Percentiles rank a stretch among this genome's conserved stretches.
These are phyloP conservation scores for Brachypodius melanocephalos DNA, from an alignment of 2,113 vertebrate genomes.

Conservation along the genomic window DNA sequence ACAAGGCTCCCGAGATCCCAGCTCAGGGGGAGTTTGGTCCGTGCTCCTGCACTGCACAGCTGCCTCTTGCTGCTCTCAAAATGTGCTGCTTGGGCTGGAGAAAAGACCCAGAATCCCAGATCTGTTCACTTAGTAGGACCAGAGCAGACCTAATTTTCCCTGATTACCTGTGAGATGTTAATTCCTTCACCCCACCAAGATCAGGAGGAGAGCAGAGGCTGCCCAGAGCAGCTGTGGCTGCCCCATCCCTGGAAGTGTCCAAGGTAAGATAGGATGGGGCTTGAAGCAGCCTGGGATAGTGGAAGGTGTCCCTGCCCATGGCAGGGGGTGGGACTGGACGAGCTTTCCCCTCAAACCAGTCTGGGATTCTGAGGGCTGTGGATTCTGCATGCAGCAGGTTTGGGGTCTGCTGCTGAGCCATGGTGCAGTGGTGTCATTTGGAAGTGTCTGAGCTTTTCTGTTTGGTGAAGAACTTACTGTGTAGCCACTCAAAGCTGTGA, in stretches of 20 bases:
- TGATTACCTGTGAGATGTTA: not conserved
- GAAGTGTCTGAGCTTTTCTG: not conserved
- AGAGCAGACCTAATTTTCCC: not conserved
- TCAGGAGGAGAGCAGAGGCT: rapidly evolving
- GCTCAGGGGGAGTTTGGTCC: not conserved
- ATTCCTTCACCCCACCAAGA: not conserved
- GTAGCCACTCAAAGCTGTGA: not conserved
- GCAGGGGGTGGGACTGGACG: not conserved
- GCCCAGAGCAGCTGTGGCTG: not conserved
- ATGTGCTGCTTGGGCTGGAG: not conserved
- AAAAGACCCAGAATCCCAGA: not conserved
- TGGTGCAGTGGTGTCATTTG: not conserved
- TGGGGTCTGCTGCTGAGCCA: not conserved
- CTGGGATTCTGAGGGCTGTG: not conserved
- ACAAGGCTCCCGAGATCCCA: not conserved
- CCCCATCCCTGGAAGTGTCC: not conserved
- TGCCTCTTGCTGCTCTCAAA: not conserved
- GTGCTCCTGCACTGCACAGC: not conserved
- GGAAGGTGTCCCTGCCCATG: not conserved
- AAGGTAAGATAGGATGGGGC: rapidly evolving
- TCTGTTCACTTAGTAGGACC: not conserved
- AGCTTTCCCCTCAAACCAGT: not conserved
- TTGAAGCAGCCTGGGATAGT: not conserved
- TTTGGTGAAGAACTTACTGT: not conserved
- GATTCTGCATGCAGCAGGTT: not conserved